Base-by-base conservation (phyloP, 2,888 invertebrate species). In the Plebejus argus region DNA sequence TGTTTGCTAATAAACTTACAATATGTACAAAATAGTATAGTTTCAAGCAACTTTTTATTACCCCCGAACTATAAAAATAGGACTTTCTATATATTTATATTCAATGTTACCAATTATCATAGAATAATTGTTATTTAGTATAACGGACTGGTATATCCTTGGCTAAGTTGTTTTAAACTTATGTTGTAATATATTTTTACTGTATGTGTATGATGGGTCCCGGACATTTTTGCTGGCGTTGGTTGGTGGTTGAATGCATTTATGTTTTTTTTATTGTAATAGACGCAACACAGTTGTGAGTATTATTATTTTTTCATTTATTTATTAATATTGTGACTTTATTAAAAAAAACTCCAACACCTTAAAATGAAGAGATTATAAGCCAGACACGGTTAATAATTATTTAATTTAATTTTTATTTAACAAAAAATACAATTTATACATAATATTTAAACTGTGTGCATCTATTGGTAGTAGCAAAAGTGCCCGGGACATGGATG, bases 91-190 rank as follows among this genome's bases (percentile, higher is more conserved):
- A 72, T 74, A 74, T 74, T 74, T 74, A n/a, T 74, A 15, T 74
- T 74, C 74, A 74, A 74, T 74, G 74, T 53, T 74, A 49, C 23
- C 15, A 53, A 53, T 53, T 74, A 49, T 49, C 15, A 53, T 49
- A 49, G 74, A 28, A 28, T 28, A 53, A 53, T 74, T 74, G 74
- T 74, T 81, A 78, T 79, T 76, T 79, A 79, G 79, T 79, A 28
- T 79, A 77, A 81, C 79, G 82, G 81, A 81, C 81, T 82, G 81
- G 82, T 81, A 81, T 80, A 78, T 80, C 79, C 78, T 79, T 80
- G 80, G 80, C 77, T 80, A 78, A 79, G 78, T 78, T 80, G 77
- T 77, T 80, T 78, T 76, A 75, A 77, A 78, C 76, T 77, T 78
- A 77, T 78, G 78, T 79, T 79, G 77, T 80, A 79, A 76, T 77